Percentiles rank a stretch among this genome's conserved stretches.
phyloP scores from a whole-genome alignment of 92 coral and sea anemone genomes.

The Epizoanthus stellaris region DNA sequence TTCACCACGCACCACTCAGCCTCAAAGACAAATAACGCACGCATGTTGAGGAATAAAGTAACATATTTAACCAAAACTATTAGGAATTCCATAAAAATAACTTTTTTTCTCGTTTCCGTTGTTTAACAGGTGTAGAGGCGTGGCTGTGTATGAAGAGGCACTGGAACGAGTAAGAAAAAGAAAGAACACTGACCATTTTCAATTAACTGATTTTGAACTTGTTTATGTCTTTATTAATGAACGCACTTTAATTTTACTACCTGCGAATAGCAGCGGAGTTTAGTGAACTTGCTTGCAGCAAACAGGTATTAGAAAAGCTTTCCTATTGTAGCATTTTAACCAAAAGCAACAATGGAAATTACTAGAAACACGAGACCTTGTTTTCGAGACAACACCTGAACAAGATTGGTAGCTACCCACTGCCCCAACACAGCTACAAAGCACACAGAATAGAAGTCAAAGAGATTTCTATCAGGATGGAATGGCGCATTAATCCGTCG shows the following conservation, averaged over 20 bases:
- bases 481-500: neutral
- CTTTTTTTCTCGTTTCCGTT: neutral
- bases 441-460: neutral
- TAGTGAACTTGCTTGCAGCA: neutral
- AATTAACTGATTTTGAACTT: constrained; percentile 8
- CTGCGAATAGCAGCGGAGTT: neutral
- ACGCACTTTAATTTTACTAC: neutral
- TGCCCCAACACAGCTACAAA: constrained; percentile 1
- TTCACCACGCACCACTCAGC: neutral
- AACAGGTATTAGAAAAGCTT: neutral
- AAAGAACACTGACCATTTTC: neutral
- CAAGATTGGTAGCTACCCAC: neutral
- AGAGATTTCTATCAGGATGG: constrained; percentile 12
- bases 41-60: neutral
- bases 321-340: neutral
- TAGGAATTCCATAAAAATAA: neutral
- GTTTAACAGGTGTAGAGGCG: constrained; percentile 3
- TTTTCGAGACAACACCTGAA: constrained; percentile 23
- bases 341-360: neutral
- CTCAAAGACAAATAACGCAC: neutral
- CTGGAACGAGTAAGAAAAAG: neutral
- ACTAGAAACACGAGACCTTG: constrained; percentile 2
- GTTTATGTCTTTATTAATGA: neutral
- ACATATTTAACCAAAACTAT: neutral
- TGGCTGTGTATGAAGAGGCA: no score